Evolutionary conservation across 2,113 vertebrate genomes (phyloP), one percentile per base, ranked within the genome.

Genomic region (Gobius niger): DNA sequence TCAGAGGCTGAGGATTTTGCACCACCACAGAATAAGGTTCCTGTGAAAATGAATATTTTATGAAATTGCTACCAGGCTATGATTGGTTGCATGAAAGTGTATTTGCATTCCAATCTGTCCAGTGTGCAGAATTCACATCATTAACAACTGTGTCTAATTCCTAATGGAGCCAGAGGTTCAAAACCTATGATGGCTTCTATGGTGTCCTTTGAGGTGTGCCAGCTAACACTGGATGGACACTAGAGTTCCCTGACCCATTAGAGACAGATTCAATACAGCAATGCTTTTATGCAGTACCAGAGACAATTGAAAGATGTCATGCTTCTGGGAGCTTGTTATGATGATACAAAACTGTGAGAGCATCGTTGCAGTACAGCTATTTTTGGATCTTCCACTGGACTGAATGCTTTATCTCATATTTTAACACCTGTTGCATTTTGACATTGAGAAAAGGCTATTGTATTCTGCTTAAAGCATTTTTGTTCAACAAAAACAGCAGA

Each of bases 21-120:
- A 85, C 82, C 78, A 77, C 68, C 82, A 88, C 82, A 89, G 82
- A 88, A 87, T 82, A 84, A 71, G 76, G 85, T 88, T 90, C 82
- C 82, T 89, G 83, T 87, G 74, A 75, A 88, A 87, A 88, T 91
- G 75, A 91, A 91, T 91, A 91, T 91, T 91, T 89, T 77, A 91
- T 90, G 82, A 89, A 79, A 81, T 81, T 84, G 84, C 88, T 89
- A 87, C 77, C 82, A 90, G 86, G 82, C 85, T 87, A 76, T 80
- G 85, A 87, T 88, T 84, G 87, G 84, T 84, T 86, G 81, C 69
- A 72, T 82, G 82, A 64, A 71, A 84, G 78, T 59, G 67, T 73
- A 89, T 91, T 88, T 88, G 90, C 89, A 90, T 91, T 89, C 72
- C 72, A 85, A 90, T 89, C 83, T 90, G 88, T 85, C 66, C 73